phyloP scores from a whole-genome alignment of 2,113 vertebrate genomes.

The Proteles cristata region DNA sequence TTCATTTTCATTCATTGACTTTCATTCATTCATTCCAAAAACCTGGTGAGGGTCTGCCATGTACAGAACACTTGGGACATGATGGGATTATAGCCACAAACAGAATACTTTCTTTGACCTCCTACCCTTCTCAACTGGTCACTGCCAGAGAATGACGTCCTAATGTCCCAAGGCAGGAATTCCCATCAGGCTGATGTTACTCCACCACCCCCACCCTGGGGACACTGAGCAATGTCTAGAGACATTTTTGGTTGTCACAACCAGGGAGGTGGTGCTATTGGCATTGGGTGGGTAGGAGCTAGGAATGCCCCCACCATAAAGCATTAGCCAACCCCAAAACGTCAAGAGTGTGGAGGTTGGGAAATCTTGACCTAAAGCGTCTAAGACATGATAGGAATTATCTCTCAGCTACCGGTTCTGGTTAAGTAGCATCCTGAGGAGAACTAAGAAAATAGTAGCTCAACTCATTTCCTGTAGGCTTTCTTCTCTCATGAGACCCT shows the following conservation, averaged over 20 bases:
- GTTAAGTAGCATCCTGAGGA: background rate
- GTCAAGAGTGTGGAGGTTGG: background rate
- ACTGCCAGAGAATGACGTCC: background rate
- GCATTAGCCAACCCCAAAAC: background rate
- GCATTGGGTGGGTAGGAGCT: background rate
- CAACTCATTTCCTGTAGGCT: background rate
- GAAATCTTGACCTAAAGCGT: background rate
- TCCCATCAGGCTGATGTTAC: background rate
- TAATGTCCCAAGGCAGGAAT: no score
- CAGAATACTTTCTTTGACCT: background rate
- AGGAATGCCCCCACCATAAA: background rate
- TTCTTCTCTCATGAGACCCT: background rate
- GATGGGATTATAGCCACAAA: background rate
- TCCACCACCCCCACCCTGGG: no score
- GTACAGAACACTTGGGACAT: background rate
- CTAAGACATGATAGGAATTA: background rate
- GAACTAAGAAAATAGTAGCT: background rate
- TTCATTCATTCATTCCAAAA: background rate
- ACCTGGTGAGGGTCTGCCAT: background rate
- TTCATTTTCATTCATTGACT: constrained; percentile 56
- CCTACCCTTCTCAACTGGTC: background rate
- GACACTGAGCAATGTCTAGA: background rate
- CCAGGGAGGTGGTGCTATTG: background rate
- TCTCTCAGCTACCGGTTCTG: background rate
- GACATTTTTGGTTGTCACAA: background rate